A percentile compares a stretch with the other conserved stretches of the same genome.
These are phyloP conservation scores for Listronotus oregonensis DNA, from an alignment of 1,140 invertebrate species.

Conservation along the genomic window DNA sequence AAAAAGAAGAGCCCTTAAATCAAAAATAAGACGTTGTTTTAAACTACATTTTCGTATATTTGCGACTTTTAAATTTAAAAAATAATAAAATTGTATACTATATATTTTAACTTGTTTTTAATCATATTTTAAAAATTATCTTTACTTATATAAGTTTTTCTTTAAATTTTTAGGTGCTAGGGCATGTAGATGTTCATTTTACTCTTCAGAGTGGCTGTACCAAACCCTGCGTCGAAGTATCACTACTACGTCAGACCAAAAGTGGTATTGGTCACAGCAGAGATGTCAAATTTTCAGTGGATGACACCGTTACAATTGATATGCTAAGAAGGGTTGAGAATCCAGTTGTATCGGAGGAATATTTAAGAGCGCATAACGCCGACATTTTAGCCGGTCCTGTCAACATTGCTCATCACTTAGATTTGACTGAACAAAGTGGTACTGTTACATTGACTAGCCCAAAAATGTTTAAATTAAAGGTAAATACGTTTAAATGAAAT, in stretches of 20 bases:
- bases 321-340: constrained; percentile 67
- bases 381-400: constrained; percentile 89
- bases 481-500: constrained; percentile 51
- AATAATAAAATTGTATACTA: no score
- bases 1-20: no score
- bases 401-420: constrained; percentile 77
- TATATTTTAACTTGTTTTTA: no score
- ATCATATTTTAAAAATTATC: constrained; percentile 51
- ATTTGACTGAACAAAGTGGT: constrained; percentile 82
- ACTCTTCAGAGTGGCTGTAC: constrained; percentile 71
- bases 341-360: constrained; percentile 78
- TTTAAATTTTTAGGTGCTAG: constrained; percentile 50
- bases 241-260: constrained; percentile 79
- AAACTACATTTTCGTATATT: no score
- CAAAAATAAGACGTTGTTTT: no score
- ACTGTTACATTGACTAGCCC: constrained; percentile 84
- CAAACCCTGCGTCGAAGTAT: constrained; percentile 75
- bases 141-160: neutral
- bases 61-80: no score
- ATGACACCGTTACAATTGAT: constrained; percentile 52
- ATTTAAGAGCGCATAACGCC: constrained; percentile 82
- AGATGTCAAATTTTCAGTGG: constrained; percentile 53
- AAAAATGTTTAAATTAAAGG: constrained; percentile 76
- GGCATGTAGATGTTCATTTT: constrained; percentile 88
- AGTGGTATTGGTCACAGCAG: constrained; percentile 62